Evolutionary conservation across 2,888 invertebrate species (phyloP).

Genomic region (Lycia hirtaria): DNA sequence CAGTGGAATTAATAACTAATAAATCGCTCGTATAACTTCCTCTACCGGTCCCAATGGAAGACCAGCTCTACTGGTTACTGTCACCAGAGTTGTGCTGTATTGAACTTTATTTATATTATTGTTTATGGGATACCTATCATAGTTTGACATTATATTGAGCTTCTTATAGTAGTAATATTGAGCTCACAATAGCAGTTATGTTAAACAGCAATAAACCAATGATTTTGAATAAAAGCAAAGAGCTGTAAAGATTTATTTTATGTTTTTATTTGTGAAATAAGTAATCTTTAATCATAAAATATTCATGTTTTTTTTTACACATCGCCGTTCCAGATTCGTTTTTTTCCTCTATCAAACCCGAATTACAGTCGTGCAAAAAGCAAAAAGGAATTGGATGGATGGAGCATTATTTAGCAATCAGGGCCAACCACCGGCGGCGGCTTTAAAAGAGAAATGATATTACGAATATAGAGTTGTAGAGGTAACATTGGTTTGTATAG

Average conservation of each 20-base stretch:
- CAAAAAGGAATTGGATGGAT: conserved; percentile 30
- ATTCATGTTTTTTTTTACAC: conserved; percentile 19
- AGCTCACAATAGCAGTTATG: too few relatives aligned
- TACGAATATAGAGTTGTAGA: conserved; percentile 26
- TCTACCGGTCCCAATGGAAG: too few relatives aligned
- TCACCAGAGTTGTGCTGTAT: too few relatives aligned
- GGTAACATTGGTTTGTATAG: conserved; percentile 1
- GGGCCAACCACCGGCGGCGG: conserved; percentile 37
- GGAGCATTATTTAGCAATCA: conserved; percentile 44
- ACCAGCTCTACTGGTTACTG: too few relatives aligned
- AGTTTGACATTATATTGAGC: too few relatives aligned
- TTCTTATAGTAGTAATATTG: too few relatives aligned
- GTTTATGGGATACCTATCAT: too few relatives aligned
- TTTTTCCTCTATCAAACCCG: conserved; percentile 26
- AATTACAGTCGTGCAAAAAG: conserved; percentile 29
- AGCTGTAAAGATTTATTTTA: background rate
- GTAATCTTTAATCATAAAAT: conserved; percentile 1
- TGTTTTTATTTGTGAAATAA: background rate
- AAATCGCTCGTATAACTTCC: too few relatives aligned
- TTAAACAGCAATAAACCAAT: too few relatives aligned
- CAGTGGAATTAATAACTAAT: too few relatives aligned
- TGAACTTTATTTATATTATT: too few relatives aligned
- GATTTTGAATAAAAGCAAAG: too few relatives aligned
- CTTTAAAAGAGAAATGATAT: conserved; percentile 37
- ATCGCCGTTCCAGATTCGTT: conserved; percentile 11